phyloP scores from a whole-genome alignment of 1,140 invertebrate species.

The Drosophila ercepeae region DNA sequence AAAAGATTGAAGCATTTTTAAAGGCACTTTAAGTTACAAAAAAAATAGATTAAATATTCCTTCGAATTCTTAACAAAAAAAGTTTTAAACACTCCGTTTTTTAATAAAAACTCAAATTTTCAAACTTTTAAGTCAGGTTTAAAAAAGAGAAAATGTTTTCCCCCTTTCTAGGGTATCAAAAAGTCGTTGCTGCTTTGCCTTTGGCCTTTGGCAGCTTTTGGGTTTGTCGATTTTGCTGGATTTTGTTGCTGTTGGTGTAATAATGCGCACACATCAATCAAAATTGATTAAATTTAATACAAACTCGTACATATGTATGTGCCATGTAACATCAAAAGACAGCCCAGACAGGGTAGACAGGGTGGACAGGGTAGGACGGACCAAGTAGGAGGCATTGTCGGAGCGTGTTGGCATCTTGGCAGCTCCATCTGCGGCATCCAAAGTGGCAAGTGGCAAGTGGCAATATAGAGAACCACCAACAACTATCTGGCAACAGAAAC shows the following conservation, averaged over 20 bases:
- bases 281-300: slow-evolving; percentile 75
- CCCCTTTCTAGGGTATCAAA: slow-evolving; percentile 15
- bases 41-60: too few relatives aligned
- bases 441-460: slow-evolving; percentile 13
- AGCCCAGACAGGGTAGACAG: neutral
- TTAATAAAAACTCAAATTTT: too few relatives aligned
- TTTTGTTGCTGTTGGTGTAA: slow-evolving; percentile 24
- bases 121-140: too few relatives aligned
- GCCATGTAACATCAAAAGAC: slow-evolving; percentile 23
- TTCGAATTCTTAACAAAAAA: too few relatives aligned
- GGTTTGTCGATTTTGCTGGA: slow-evolving; percentile 11
- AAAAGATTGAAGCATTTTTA: too few relatives aligned
- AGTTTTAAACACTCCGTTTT: too few relatives aligned
- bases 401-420: slow-evolving; percentile 74
- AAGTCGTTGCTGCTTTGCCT: slow-evolving; percentile 18
- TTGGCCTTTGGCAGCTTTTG: slow-evolving; percentile 35
- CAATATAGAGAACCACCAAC: slow-evolving; percentile 1
- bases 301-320: slow-evolving; percentile 36
- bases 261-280: slow-evolving; percentile 73
- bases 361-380: slow-evolving; percentile 17
- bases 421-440: slow-evolving; percentile 66
- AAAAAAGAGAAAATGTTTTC: too few relatives aligned
- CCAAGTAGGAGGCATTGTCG: slow-evolving; percentile 57
- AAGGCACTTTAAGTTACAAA: too few relatives aligned
- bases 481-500: neutral